These are phyloP conservation scores for Coracopsis vasa DNA, from an alignment of 2,113 vertebrate genomes.

Conservation along the genomic window DNA sequence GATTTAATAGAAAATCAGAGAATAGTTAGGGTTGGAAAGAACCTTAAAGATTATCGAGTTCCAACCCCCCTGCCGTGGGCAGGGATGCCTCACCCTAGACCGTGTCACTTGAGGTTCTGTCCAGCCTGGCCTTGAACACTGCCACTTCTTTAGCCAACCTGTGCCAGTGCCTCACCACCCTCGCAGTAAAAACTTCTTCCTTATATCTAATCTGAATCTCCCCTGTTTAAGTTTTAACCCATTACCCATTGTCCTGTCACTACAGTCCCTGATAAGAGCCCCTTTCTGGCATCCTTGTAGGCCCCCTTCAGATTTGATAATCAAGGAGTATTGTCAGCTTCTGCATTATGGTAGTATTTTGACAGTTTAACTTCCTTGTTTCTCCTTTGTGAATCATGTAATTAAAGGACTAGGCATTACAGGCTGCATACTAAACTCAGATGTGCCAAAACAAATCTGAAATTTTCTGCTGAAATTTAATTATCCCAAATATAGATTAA, in stretches of 20 bases:
- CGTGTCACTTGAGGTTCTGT: background rate
- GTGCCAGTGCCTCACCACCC: background rate
- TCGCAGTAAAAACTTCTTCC: background rate
- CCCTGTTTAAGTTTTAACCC: background rate
- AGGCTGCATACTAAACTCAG: background rate
- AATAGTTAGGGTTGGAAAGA: background rate
- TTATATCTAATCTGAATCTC: background rate
- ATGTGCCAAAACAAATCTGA: background rate
- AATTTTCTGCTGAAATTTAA: background rate
- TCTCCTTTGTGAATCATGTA: background rate
- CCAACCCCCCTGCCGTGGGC: background rate
- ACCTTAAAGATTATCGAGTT: background rate
- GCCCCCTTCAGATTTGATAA: background rate
- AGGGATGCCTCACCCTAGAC: background rate
- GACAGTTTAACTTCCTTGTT: background rate
- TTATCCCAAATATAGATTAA: background rate
- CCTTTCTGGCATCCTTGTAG: background rate
- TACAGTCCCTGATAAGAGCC: background rate
- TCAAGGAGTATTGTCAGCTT: background rate
- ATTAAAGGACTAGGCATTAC: background rate
- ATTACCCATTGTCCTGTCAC: background rate
- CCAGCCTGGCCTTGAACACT: background rate
- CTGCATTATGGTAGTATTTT: background rate
- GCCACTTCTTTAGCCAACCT: background rate
- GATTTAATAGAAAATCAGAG: background rate